Evolutionary conservation across 2,797 vertebrate genomes (phyloP), one percentile per base, ranked within the genome.

Genomic region (Moxostoma hubbsi): DNA sequence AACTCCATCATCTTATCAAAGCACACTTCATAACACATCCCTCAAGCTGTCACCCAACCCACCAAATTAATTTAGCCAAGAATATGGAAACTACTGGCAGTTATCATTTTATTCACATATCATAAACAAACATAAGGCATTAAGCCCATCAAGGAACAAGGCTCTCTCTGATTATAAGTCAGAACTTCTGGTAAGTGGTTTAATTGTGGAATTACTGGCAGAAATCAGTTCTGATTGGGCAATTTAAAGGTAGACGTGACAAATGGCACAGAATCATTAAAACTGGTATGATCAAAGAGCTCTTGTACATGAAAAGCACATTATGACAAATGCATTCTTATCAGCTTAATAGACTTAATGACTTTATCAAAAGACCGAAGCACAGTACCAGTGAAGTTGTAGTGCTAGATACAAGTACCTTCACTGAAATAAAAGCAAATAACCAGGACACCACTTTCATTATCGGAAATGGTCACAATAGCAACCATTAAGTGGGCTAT

Each of bases 11-110:
- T 15, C 50, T 53, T n/a, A 77, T 61, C 15, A 10, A 0, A 11
- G 63, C 55, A 53, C 9, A 73, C 8, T 18, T 74, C 63, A 73
- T 11, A 54, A 36, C 36, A 36, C 36, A 2, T 72, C 51, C 64
- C 51, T 65, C 61, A 63, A 65, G 47, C 62, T 72, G 61, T 57
- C 54, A 77, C 72, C 59, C 16, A 54, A 87, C 85, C 85, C 84
- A 86, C 84, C 83, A 88, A 89, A 83, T 70, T 87, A 71, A 83
- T 90, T 90, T 86, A 87, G 85, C 78, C 50, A 81, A 89, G 88
- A 88, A 91, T 89, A 90, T 89, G 86, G 87, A 86, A 85, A 84
- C 82, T 15, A 82, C 82, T 66, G 82, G 81, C 83, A 86, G 82
- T 85, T 89, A 87, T 88, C 86, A 64, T 36, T 87, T 84, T 81